Base-by-base conservation (phyloP, 53 echinoderm and acorn worm species). In the Temnopleurus reevesii region DNA sequence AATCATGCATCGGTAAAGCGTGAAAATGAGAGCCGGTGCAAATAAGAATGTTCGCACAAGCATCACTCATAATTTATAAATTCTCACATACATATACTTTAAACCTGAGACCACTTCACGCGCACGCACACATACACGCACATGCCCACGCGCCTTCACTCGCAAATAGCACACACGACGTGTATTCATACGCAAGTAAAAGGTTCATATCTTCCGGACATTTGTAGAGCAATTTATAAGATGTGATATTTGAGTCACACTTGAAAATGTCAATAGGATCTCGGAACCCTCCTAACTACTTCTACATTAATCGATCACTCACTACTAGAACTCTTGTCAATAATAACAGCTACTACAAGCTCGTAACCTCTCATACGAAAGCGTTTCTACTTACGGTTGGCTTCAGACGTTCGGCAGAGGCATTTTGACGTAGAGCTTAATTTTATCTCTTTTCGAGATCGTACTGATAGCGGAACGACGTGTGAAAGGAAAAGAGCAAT, bases 171-270 rank as follows among this genome's bases (percentile, higher is more conserved):
- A n/a, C n/a, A n/a, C n/a, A n/a, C n/a, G n/a, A n/a, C n/a, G 33
- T 63, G 15, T 63, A 31, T 33, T 17, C n/a, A 21, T 71, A 21
- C 21, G 38, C 71, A 21, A 71, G 41, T 71, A 71, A 43, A 41
- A 41, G 38, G n/a, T 71, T 71, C 71, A 71, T 71, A 71, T 71
- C 71, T 71, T 71, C n/a, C 71, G 8, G 71, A 71, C 71, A 71
- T 36, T 71, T 71, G 71, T 71, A 30, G 43, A 71, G 71, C 43
- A 43, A 71, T 71, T 71, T 38, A 41, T 71, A 71, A 71, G 71
- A 71, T 71, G 71, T 38, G 71, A 71, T 71, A 71, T 71, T 71
- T 71, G 71, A 71, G 36, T 71, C 71, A 38, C 71, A 71, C 71
- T 71, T 71, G 71, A 71, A 71, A 38, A 71, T 71, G 71, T 38